A percentile compares a stretch with the other conserved stretches of the same genome.
Conservation (phyloP, 2,113 vertebrate genomes). For the Bubalus kerabau region DNA sequence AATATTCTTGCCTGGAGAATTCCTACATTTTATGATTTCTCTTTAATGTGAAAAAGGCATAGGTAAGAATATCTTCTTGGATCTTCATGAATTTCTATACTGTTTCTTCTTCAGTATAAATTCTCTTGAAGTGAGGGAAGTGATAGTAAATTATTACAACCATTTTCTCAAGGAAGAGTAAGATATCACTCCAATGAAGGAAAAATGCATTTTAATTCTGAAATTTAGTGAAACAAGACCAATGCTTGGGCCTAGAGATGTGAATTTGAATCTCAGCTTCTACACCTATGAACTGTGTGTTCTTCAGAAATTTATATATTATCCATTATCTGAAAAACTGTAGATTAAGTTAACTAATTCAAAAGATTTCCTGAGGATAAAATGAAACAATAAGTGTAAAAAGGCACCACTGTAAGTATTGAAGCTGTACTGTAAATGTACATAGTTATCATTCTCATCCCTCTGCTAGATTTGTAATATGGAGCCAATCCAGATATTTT, state of each 20-base stretch:
- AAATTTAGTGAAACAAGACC: background rate
- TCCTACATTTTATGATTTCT: background rate
- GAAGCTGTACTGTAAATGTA: background rate
- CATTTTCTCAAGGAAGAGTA: background rate
- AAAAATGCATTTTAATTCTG: background rate
- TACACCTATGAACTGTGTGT: background rate
- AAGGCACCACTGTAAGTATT: background rate
- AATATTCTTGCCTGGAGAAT: background rate
- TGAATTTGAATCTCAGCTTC: background rate
- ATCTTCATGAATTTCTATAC: background rate
- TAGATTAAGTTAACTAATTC: background rate
- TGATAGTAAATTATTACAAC: background rate
- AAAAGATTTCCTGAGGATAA: background rate
- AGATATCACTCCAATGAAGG: background rate
- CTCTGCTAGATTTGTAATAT: background rate
- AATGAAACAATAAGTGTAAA: background rate
- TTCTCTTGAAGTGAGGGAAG: background rate
- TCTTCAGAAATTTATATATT: background rate
- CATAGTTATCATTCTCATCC: background rate
- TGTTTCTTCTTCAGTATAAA: background rate
- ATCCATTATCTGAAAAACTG: background rate
- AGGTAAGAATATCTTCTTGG: background rate
- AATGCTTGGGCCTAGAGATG: background rate
- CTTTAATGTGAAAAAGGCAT: background rate
- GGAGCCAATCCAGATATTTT: background rate